These are phyloP conservation scores for Poliocrania exsul DNA, from an alignment of 2,797 vertebrate genomes.

Conservation along the genomic window DNA sequence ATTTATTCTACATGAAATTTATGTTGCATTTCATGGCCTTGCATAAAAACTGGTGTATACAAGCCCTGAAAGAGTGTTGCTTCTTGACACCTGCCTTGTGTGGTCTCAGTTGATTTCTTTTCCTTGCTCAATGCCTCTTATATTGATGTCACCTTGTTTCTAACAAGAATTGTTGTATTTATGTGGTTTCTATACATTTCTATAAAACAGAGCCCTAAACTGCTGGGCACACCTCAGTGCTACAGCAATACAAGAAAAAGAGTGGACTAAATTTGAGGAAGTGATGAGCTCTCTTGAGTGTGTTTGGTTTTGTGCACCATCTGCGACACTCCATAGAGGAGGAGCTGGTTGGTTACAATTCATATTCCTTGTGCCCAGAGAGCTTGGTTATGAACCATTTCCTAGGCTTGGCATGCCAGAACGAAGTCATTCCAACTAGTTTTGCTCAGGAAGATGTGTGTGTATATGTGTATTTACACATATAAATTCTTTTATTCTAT, in stretches of 20 bases:
- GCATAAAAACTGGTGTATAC: background rate
- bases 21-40: background rate
- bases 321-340: background rate
- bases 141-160: background rate
- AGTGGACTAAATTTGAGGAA: background rate
- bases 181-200: background rate
- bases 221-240: background rate
- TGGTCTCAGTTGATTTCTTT: background rate
- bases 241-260: background rate
- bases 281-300: background rate
- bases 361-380: background rate
- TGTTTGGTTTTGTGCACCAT: background rate
- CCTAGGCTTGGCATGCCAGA: background rate
- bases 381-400: background rate
- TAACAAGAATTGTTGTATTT: background rate
- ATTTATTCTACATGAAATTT: background rate
- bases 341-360: background rate
- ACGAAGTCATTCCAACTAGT: background rate
- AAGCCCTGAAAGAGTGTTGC: background rate
- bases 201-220: background rate
- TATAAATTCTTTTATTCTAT: background rate
- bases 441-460: background rate
- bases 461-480: fast-evolving
- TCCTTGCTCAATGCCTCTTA: background rate
- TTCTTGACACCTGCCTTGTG: background rate